Evolutionary conservation across 2,888 invertebrate species (phyloP), one percentile per base, ranked within the genome.

Genomic region (Iphiclides podalirius): DNA sequence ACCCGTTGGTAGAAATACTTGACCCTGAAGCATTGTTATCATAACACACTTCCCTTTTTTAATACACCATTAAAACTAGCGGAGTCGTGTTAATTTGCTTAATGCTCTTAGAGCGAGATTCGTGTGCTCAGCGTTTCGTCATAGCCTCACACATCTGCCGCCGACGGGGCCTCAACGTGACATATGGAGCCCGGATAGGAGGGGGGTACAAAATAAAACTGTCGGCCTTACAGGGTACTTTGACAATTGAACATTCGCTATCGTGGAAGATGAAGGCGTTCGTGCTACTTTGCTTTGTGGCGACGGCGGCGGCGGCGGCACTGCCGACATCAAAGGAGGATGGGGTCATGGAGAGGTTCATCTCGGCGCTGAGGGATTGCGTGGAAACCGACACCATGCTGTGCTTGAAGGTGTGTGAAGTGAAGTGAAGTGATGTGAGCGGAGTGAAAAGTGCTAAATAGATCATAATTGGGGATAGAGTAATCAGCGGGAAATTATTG

Each of bases 341-440:
- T 59, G 80, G 82, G 2, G 64, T 59, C 12, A 55, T 84, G 64
- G 84, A 84, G 52, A 72, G 70, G 52, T 82, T 88, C 69, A 67
- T 87, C 51, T 79, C 82, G 3, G 69, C 78, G 4, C 63, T 95
- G 53, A 91, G 92, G 76, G 93, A 93, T 67, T 94, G 94, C 77
- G 91, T 93, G 64, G 91, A 92, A 55, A 90, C 91, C 55, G 92
- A 93, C 63, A 90, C 94, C 68, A 86, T 92, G 64, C 83, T 94
- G 75, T 94, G 94, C 71, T 78, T 94, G 57, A 94, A 94, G 92
- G 94, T 94, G 90, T 90, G 84, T 80, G 75, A 60, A 75, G 80
- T 85, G 75, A 57, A 61, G 75, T 76, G 82, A 59, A 69, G 80
- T 79, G 79, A 57, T 61, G 66, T 69, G 68, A 61, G 31, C 48